These are phyloP conservation scores for Clavelina lepadiformis DNA, from an alignment of 23 tunicate genomes.

Conservation along the genomic window DNA sequence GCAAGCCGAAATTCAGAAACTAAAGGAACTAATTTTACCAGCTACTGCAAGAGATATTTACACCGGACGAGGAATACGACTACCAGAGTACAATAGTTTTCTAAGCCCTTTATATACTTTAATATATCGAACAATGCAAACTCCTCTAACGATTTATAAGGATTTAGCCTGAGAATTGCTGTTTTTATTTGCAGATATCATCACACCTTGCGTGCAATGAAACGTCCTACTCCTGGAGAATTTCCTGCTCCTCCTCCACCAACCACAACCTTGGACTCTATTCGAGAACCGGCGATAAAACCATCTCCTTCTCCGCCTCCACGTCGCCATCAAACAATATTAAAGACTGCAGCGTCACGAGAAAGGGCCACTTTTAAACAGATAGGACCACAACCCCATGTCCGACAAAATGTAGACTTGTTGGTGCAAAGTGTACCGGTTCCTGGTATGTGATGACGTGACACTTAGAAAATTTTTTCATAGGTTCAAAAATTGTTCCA, in stretches of 20 bases:
- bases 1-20: constrained; percentile 72
- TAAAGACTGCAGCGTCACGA: constrained; percentile 23
- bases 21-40: constrained; percentile 75
- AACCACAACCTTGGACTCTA: neutral
- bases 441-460: constrained; percentile 30
- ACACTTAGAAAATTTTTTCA: neutral
- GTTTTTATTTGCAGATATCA: constrained; percentile 7
- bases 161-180: too few species aligned
- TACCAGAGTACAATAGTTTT: constrained; percentile 47
- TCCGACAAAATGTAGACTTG: constrained; percentile 8
- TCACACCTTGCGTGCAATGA: constrained; percentile 16
- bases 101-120: neutral
- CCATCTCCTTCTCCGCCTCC: constrained; percentile 10
- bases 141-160: neutral
- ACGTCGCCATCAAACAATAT: neutral
- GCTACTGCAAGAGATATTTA: constrained; percentile 83
- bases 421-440: constrained; percentile 56
- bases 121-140: neutral
- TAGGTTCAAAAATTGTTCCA: neutral
- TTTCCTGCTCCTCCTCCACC: constrained; percentile 50
- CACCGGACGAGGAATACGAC: constrained; percentile 81
- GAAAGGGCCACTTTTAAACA: constrained; percentile 16
- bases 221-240: constrained; percentile 25
- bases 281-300: constrained; percentile 12
- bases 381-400: constrained; percentile 11